phyloP scores from a whole-genome alignment of 2,113 vertebrate species.

The Cricetomys ansorgei region DNA sequence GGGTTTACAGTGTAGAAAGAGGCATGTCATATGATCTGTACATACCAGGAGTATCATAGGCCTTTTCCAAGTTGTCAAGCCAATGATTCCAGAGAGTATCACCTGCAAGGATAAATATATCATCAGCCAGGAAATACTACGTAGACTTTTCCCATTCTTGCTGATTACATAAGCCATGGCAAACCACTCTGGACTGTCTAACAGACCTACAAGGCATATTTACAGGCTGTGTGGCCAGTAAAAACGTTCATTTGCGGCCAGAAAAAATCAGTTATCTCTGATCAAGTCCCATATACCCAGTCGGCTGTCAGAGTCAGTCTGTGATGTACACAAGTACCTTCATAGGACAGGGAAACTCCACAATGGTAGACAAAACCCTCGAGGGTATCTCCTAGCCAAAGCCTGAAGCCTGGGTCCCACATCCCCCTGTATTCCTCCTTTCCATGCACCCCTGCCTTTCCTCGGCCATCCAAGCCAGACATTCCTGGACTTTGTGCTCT shows the following conservation, averaged over 20 bases:
- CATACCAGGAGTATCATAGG: constrained; percentile 91
- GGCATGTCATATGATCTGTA: constrained; percentile 7
- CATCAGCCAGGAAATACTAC: constrained; percentile 35
- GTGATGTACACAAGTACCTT: background rate
- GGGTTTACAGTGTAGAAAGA: constrained; percentile 41
- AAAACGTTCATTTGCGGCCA: constrained; percentile 11
- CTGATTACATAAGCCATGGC: background rate
- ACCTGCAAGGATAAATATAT: constrained; percentile 87
- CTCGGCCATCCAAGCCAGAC: background rate
- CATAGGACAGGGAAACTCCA: background rate
- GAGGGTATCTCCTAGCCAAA: background rate
- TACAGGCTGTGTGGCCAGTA: background rate
- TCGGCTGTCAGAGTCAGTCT: background rate
- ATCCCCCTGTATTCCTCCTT: background rate
- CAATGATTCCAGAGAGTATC: constrained; percentile 92
- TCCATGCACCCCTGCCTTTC: background rate
- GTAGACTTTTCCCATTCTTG: constrained; percentile 17
- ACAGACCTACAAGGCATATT: background rate
- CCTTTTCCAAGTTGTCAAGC: constrained; percentile 91
- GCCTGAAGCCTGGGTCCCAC: background rate
- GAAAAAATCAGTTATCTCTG: background rate
- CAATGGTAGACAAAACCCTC: background rate
- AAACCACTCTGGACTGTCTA: background rate
- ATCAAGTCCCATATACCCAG: background rate
- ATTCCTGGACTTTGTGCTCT: background rate